Evolutionary conservation across 2,113 vertebrate species (phyloP).

Genomic region (Alces alces): DNA sequence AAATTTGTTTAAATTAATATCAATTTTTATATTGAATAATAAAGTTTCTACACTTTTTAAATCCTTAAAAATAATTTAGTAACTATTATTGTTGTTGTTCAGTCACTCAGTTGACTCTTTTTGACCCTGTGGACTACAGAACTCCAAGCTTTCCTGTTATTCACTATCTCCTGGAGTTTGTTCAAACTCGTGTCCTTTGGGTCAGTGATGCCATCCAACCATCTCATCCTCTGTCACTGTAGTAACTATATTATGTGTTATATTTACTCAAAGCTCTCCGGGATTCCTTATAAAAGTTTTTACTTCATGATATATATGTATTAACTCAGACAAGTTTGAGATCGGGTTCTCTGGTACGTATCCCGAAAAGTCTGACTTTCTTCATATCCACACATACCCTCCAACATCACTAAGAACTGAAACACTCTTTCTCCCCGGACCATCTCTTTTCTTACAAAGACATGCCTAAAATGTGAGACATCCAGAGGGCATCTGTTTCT

Average conservation of each 20-base stretch:
- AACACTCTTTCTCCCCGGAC: background rate
- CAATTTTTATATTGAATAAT: background rate
- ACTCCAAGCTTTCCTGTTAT: background rate
- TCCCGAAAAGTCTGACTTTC: background rate
- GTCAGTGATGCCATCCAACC: background rate
- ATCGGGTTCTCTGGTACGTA: background rate
- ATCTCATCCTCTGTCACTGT: background rate
- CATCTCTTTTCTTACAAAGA: background rate
- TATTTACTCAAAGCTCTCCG: background rate
- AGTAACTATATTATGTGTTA: background rate
- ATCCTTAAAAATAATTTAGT: background rate
- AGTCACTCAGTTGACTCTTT: background rate
- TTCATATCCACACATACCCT: background rate
- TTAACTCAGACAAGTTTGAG: background rate
- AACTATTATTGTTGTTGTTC: background rate
- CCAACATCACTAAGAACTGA: background rate
- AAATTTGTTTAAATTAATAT: background rate
- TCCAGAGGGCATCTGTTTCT: background rate
- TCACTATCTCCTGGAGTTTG: background rate
- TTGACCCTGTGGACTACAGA: background rate
- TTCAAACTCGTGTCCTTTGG: background rate
- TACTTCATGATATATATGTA: background rate
- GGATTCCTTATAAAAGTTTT: background rate
- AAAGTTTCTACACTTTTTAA: background rate
- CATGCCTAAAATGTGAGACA: background rate